Conservation (phyloP, 2,797 vertebrate species). For the Anguilla anguilla region DNA sequence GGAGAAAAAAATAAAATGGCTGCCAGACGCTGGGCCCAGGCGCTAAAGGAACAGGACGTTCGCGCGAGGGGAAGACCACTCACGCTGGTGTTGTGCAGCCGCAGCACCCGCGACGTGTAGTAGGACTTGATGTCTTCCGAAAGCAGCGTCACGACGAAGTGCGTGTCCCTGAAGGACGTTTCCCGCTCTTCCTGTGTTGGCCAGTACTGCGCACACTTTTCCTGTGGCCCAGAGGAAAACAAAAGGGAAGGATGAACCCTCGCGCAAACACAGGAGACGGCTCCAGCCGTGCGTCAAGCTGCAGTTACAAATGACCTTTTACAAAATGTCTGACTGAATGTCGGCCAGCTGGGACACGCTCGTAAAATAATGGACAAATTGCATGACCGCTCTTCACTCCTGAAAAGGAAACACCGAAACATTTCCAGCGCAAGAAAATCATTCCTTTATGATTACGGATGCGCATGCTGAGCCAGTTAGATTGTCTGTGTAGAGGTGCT, state of each 20-base stretch:
- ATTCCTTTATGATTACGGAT: background rate
- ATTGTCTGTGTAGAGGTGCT: background rate
- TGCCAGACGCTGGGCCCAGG: background rate
- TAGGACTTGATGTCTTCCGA: conserved; percentile 90
- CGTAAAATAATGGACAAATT: background rate
- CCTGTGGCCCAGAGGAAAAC: conserved; percentile 66
- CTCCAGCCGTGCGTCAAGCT: background rate
- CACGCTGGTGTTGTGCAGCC: conserved; percentile 84
- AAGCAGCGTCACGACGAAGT: conserved; percentile 85
- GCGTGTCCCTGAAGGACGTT: conserved; percentile 89
- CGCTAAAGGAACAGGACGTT: background rate
- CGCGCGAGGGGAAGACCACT: conserved; percentile 28
- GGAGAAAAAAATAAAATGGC: no score
- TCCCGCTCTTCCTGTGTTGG: conserved; percentile 82
- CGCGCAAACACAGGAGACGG: background rate
- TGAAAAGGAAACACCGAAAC: background rate
- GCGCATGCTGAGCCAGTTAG: background rate
- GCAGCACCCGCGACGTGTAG: conserved; percentile 87
- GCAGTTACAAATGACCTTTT: background rate
- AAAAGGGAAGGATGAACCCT: background rate
- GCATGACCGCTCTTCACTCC: background rate
- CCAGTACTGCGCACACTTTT: conserved; percentile 98
- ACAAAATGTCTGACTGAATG: background rate
- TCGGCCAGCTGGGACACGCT: background rate
- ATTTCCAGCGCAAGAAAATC: background rate